These are phyloP conservation scores for Anguilla anguilla DNA, from an alignment of 2,797 vertebrate species.

Conservation along the genomic window DNA sequence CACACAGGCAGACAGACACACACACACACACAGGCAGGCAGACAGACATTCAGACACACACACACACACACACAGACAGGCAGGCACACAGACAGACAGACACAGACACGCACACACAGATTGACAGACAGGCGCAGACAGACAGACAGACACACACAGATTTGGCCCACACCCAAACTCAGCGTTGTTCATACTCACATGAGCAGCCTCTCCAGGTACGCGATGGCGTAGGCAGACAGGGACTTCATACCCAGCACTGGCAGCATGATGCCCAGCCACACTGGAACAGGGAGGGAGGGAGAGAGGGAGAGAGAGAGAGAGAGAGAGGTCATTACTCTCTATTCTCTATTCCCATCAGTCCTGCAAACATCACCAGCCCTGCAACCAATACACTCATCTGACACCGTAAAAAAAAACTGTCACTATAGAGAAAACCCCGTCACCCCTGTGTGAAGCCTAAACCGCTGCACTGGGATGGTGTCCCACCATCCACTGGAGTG, in stretches of 20 bases:
- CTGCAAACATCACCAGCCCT: slow-evolving; percentile 1
- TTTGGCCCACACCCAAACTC: neutral
- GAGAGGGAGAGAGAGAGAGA: neutral
- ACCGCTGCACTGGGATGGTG: too few species aligned
- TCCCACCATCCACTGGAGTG: neutral
- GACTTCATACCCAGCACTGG: slow-evolving; percentile 90
- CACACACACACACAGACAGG: too few species aligned
- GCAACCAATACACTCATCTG: neutral
- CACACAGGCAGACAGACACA: neutral
- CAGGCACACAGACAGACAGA: too few species aligned
- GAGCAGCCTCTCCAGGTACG: slow-evolving; percentile 90
- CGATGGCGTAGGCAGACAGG: slow-evolving; percentile 86
- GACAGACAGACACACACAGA: neutral
- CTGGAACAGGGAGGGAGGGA: slow-evolving; percentile 60
- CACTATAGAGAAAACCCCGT: neutral
- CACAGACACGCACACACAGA: too few species aligned
- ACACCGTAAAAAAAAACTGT: slow-evolving; percentile 10
- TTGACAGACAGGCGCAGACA: neutral
- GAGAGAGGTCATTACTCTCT: slow-evolving; percentile 17
- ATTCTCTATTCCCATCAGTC: neutral
- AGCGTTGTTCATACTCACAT: slow-evolving; percentile 75
- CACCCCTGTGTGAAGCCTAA: neutral
- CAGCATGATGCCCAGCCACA: slow-evolving; percentile 95
- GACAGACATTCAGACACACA: neutral
- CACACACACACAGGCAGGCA: neutral